Evolutionary conservation across 2,797 vertebrate genomes (phyloP).

Genomic region (Ciconia nigra): DNA sequence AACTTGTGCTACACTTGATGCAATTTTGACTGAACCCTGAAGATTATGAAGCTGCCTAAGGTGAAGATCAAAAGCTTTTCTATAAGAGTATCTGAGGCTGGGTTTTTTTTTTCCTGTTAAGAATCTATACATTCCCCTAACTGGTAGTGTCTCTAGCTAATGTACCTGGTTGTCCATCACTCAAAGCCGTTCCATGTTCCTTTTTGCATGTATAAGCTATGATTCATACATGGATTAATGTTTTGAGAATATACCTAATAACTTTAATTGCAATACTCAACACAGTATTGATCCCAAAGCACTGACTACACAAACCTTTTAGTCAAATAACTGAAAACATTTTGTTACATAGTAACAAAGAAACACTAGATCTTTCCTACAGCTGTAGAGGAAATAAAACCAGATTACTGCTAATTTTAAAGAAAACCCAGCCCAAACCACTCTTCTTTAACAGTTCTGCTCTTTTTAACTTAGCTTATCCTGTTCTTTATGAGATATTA

Average conservation of each 20-base stretch:
- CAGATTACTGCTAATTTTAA: neutral
- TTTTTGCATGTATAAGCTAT: neutral
- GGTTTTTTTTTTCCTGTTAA: neutral
- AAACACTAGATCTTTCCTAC: neutral
- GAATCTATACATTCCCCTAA: neutral
- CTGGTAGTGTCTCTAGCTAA: neutral
- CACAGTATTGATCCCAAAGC: neutral
- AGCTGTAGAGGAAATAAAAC: neutral
- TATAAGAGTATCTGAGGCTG: neutral
- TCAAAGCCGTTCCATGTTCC: neutral
- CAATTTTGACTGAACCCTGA: neutral
- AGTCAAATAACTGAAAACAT: neutral
- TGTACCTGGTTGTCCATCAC: neutral
- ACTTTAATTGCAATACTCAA: neutral
- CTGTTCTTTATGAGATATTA: rapidly evolving
- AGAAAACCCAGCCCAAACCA: neutral
- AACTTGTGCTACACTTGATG: neutral
- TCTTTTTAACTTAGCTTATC: neutral
- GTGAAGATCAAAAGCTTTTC: neutral
- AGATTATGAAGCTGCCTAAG: neutral
- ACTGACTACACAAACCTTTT: neutral
- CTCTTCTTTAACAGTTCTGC: neutral
- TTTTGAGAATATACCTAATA: neutral
- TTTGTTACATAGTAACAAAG: neutral
- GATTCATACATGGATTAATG: neutral